These are phyloP conservation scores for Harlomillsia oculata DNA, from an alignment of 1,140 invertebrate species.

Conservation along the genomic window DNA sequence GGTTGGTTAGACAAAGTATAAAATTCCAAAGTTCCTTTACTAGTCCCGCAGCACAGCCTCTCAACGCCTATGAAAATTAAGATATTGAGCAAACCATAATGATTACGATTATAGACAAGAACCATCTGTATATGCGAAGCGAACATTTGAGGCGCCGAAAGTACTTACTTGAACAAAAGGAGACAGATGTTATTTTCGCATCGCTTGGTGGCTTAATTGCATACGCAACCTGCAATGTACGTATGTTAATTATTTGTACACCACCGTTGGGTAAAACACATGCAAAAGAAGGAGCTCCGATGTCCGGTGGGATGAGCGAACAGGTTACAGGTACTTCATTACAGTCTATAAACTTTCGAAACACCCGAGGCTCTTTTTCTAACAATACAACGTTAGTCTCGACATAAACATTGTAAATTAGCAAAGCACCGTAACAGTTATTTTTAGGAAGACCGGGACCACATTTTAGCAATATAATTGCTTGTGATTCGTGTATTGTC, in stretches of 20 bases:
- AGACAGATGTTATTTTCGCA: conserved; percentile 23
- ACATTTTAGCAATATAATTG: conserved; percentile 7
- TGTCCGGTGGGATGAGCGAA: conserved; percentile 22
- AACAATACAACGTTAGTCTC: conserved; percentile 36
- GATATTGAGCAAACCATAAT: no score
- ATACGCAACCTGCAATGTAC: no score
- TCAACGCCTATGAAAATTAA: conserved; percentile 72
- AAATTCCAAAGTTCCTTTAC: conserved; percentile 67
- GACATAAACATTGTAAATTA: conserved; percentile 40
- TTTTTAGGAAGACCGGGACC: background rate
- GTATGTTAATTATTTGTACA: no score
- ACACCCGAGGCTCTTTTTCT: conserved; percentile 37
- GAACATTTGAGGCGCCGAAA: conserved; percentile 36
- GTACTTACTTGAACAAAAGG: conserved; percentile 33
- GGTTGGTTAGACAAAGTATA: conserved; percentile 42
- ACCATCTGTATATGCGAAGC: conserved; percentile 40
- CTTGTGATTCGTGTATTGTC: conserved; percentile 15
- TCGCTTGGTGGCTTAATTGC: conserved; percentile 16
- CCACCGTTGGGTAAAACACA: conserved; percentile 20
- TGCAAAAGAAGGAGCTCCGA: conserved; percentile 8
- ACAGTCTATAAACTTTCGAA: conserved; percentile 16
- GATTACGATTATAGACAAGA: no score
- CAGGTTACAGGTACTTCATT: conserved; percentile 8
- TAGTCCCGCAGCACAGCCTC: conserved; percentile 68
- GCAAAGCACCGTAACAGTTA: conserved; percentile 37